Conservation (phyloP, 2,888 invertebrate species). For the Andricus curvator region DNA sequence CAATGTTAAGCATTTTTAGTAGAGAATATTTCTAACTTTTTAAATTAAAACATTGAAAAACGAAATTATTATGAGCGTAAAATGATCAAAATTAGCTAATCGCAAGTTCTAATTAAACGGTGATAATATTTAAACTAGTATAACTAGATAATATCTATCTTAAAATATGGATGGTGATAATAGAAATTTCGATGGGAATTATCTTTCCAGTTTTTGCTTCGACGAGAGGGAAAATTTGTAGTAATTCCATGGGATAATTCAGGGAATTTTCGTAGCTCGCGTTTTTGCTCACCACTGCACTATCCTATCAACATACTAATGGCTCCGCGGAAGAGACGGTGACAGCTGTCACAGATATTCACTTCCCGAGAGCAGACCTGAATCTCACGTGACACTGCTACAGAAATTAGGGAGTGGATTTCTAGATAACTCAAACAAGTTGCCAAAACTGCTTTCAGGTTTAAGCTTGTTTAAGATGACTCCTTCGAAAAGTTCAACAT, state of each 20-base stretch:
- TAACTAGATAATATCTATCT: neutral
- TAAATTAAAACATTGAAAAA: no score
- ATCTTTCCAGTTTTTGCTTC: constrained; percentile 17
- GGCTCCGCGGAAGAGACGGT: constrained; percentile 36
- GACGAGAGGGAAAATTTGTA: constrained; percentile 32
- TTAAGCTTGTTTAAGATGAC: constrained; percentile 52
- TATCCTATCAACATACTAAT: constrained; percentile 42
- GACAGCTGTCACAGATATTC: constrained; percentile 42
- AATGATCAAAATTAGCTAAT: no score
- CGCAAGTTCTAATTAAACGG: neutral
- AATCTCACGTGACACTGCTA: constrained; percentile 49
- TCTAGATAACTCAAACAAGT: constrained; percentile 57
- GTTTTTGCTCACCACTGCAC: constrained; percentile 40
- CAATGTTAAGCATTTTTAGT: no score
- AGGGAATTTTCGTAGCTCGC: constrained; percentile 23
- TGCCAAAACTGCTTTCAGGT: constrained; percentile 45
- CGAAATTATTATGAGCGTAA: no score
- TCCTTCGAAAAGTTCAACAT: constrained; percentile 47
- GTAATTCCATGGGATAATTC: constrained; percentile 40
- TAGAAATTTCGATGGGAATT: constrained; percentile 21
- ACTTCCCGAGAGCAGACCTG: constrained; percentile 44
- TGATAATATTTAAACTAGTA: no score
- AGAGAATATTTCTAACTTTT: no score
- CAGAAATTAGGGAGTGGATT: constrained; percentile 52
- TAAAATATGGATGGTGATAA: neutral